These are phyloP conservation scores for Zoanthus sansibaricus DNA, from an alignment of 92 coral and sea anemone species.

Conservation along the genomic window DNA sequence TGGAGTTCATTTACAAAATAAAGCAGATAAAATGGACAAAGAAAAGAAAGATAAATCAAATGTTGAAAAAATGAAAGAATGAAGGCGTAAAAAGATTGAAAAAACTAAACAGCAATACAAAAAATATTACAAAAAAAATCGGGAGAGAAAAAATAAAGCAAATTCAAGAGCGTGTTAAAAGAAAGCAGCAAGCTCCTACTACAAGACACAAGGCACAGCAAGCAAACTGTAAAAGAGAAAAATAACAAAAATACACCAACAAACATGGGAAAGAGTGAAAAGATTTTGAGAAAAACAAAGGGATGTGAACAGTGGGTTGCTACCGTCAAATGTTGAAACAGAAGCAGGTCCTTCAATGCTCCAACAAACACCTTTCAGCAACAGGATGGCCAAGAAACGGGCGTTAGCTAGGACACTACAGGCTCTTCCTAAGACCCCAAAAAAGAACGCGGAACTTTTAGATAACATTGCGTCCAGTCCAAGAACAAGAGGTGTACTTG, in stretches of 20 bases:
- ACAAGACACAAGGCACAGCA: slow-evolving; percentile 3
- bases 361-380: slow-evolving; percentile 12
- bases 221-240: neutral
- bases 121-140: neutral
- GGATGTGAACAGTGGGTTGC: neutral
- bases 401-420: slow-evolving; percentile 10
- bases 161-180: slow-evolving; percentile 9
- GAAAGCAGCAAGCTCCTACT: slow-evolving; percentile 9
- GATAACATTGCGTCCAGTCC: slow-evolving; percentile 12
- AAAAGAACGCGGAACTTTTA: slow-evolving; percentile 25
- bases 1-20: neutral
- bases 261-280: slow-evolving; percentile 41
- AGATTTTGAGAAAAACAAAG: slow-evolving; percentile 13
- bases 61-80: slow-evolving; percentile 32
- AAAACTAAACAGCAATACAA: slow-evolving; percentile 2
- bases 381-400: slow-evolving; percentile 27
- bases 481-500: neutral
- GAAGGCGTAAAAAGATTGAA: slow-evolving; percentile 16
- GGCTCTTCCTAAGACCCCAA: slow-evolving; percentile 23
- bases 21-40: slow-evolving; percentile 15
- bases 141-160: slow-evolving; percentile 12
- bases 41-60: slow-evolving; percentile 35
- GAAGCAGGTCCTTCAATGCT: neutral
- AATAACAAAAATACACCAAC: slow-evolving; percentile 31
- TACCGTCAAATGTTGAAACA: neutral